phyloP scores from a whole-genome alignment of 2,797 vertebrate genomes.

The Syngnathus rostellatus region DNA sequence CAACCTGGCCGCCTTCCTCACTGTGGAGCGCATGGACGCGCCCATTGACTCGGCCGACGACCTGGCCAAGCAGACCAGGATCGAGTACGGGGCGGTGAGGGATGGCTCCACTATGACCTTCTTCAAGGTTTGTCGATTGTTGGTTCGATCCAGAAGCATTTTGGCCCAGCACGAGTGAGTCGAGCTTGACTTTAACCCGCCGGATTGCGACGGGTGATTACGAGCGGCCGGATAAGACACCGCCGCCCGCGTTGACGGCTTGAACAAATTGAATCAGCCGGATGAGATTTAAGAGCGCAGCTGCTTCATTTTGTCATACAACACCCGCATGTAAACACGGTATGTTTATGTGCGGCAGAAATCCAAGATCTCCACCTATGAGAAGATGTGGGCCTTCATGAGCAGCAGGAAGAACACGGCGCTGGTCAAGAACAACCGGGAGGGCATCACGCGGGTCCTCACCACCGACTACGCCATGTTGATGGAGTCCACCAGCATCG shows the following conservation, averaged over 20 bases:
- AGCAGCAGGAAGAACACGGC: constrained; percentile 92
- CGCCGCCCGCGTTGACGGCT: constrained; percentile 56
- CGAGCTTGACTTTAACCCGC: constrained; percentile 53
- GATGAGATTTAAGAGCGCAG: constrained; percentile 69
- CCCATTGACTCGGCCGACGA: constrained; percentile 94
- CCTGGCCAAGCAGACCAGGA: constrained; percentile 93
- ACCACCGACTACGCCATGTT: constrained; percentile 93
- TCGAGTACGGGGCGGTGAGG: constrained; percentile 91
- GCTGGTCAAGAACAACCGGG: constrained; percentile 85
- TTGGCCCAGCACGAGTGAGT: constrained; percentile 49
- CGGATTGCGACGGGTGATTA: constrained; percentile 70
- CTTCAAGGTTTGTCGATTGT: constrained; percentile 80
- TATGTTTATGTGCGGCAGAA: constrained; percentile 69
- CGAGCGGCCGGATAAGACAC: constrained; percentile 48
- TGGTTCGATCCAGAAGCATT: too few relatives aligned
- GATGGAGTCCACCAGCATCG: constrained; percentile 99
- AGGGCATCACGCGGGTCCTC: constrained; percentile 90
- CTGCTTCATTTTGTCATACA: constrained; percentile 60
- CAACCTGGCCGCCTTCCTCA: constrained; percentile 96
- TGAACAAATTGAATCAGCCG: constrained; percentile 69
- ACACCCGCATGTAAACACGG: constrained; percentile 19
- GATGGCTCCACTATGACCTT: constrained; percentile 98
- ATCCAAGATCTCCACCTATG: constrained; percentile 96
- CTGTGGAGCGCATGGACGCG: constrained; percentile 95
- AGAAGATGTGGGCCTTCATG: constrained; percentile 99